These are phyloP conservation scores for Aix galericulata DNA, from an alignment of 2,113 vertebrate genomes.

Conservation along the genomic window DNA sequence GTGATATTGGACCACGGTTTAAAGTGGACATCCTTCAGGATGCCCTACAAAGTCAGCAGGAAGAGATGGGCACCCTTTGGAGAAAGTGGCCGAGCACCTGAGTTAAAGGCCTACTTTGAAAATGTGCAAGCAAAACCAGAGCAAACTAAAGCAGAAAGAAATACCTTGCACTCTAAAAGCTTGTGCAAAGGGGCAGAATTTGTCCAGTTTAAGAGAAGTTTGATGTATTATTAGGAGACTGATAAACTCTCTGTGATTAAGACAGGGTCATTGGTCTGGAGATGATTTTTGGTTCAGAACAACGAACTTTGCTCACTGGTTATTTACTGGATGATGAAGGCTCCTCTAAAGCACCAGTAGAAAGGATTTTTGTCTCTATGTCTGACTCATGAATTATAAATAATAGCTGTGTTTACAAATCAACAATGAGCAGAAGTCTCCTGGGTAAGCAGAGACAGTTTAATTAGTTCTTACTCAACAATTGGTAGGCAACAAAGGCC, in stretches of 20 bases:
- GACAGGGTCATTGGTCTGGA: not conserved
- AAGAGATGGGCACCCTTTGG: not conserved
- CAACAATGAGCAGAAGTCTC: not conserved
- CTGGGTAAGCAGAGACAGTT: not conserved
- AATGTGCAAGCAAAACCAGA: not conserved
- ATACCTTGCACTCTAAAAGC: not conserved
- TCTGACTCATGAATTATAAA: constrained; percentile 19
- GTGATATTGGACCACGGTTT: not conserved
- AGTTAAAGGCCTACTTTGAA: not conserved
- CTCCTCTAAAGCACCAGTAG: not conserved
- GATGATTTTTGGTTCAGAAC: not conserved
- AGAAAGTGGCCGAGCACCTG: not conserved
- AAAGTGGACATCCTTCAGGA: not conserved
- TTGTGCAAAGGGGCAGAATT: not conserved
- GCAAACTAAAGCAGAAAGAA: not conserved
- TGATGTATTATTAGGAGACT: not conserved
- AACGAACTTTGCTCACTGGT: not conserved
- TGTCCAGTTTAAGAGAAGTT: not conserved
- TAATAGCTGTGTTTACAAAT: constrained; percentile 25
- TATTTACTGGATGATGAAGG: not conserved
- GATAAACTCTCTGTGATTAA: not conserved
- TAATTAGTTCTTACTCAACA: constrained; percentile 16
- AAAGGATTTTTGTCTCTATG: not conserved
- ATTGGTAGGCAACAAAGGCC: not conserved
- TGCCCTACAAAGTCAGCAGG: not conserved